Evolutionary conservation across 2,797 vertebrate genomes (phyloP), one percentile per base, ranked within the genome.

Genomic region (Enteromius anoplus): DNA sequence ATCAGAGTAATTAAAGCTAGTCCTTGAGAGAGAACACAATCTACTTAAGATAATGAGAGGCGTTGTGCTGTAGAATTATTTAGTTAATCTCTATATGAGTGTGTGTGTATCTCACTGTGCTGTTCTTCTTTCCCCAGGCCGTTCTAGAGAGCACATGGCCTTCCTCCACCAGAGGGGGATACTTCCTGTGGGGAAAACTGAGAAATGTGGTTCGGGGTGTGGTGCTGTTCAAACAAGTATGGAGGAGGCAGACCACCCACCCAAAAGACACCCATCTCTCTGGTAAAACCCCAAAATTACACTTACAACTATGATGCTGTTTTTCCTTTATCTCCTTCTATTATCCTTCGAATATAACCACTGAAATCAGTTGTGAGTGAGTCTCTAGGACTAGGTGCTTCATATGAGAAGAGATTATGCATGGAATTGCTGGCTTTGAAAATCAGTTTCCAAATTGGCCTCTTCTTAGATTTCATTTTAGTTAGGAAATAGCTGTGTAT

Each of bases 101-200:
- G 60, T 58, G 51, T 76, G 11, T 78, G 55, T 75, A 68, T 84
- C 66, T 66, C 15, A 19, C 32, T 78, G 75, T 77, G 34, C 26
- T 80, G 8, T 86, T 86, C 80, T 66, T 92, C 40, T 73, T 85
- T 75, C 73, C 87, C 64, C 66, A 99, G 98, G 98, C 98, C 0
- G 97, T 99, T 89, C 91, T 99, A 89, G 98, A 99, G 92, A 99
- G 98, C 89, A 99, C 97, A 1, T 99, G 98, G 98, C 98, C 98
- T 80, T 98, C 98, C 70, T 96, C 96, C 90, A 99, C 97, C 88
- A 96, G 96, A 91, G 98, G 97, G 90, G 98, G 97, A 78, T 97
- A 97, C 92, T 98, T 99, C 91, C 92, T 99, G 49, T 99, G 98
- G 98, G 96, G 96, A 85, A 99, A 99, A 91, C 92, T 99, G 91